Evolutionary conservation across 1,140 invertebrate genomes (phyloP), one percentile per base, ranked within the genome.

Genomic region (Panagrolaimus sp.): DNA sequence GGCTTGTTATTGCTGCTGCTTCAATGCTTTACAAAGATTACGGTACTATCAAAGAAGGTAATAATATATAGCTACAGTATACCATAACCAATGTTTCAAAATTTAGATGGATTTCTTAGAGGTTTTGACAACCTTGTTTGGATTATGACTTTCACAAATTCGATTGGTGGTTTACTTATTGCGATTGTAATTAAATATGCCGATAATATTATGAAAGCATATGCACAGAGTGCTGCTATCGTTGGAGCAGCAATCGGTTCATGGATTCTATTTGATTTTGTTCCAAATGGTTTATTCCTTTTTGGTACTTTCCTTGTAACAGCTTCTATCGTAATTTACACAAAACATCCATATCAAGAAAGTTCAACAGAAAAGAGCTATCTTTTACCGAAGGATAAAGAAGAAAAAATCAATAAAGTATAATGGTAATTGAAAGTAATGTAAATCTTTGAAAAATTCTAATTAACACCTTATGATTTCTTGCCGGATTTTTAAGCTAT

Each of bases 151-250:
- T 71, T 91, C 1, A 83, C 93, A 16, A 91, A 94, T 85, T 86
- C 92, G 1, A 88, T 89, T 27, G 92, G 92, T 9, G 92, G 92
- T 11, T 85, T 96, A 0, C 88, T 94, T 23, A 92, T 94, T 13
- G 92, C 92, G 1, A 88, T 94, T 74, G 92, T 96, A 8, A 92
- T 96, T 9, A 95, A 94, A 86, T 93, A 93, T 83, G 92, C 92
- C 4, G 92, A 94, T 82, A 95, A 95, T 84, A 94, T 95, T 78
- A 85, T 95, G 8, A 95, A 96, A 74, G 70, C 46, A 5, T 78
- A 79, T 84, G 91, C 93, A 45, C 94, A 92, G 8, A 95, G 93
- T 14, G 86, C 51, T 5, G 78, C 80, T 16, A 82, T 82, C 62
- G 67, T 82, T n/a, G 80, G 80, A 27, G 80, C 81, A 13, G 80